phyloP scores from a whole-genome alignment of 2,888 invertebrate genomes.

The Megamerina dolium region DNA sequence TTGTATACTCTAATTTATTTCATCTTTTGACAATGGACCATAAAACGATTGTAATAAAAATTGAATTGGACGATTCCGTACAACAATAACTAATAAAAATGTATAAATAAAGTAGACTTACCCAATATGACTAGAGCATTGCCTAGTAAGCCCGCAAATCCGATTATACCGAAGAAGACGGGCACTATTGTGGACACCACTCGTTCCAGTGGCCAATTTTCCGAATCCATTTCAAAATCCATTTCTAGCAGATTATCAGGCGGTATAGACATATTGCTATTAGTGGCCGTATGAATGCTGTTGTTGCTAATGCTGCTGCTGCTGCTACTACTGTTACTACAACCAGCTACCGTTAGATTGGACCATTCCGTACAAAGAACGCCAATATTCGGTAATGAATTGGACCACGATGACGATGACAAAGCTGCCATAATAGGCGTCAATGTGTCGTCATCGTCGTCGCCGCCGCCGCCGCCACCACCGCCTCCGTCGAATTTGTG shows the following conservation, averaged over 20 bases:
- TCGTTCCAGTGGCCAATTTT: conserved; percentile 55
- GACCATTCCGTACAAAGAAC: conserved; percentile 28
- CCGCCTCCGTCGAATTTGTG: too few relatives aligned
- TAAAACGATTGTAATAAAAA: too few relatives aligned
- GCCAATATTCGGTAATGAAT: too few relatives aligned
- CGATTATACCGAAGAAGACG: conserved; percentile 78
- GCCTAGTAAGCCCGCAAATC: conserved; percentile 81
- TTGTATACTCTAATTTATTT: too few relatives aligned
- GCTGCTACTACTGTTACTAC: conserved; percentile 13
- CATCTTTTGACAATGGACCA: too few relatives aligned
- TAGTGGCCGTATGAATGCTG: conserved; percentile 6
- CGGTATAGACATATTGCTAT: conserved; percentile 20
- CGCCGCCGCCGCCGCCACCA: conserved; percentile 20
- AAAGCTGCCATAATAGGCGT: conserved; percentile 16
- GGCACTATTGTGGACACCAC: conserved; percentile 70
- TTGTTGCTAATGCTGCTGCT: conserved; percentile 13
- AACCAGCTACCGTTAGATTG: conserved; percentile 19
- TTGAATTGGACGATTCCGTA: too few relatives aligned
- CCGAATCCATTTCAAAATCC: conserved; percentile 45
- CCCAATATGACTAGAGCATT: conserved; percentile 78
- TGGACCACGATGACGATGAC: conserved; percentile 21
- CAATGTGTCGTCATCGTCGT: conserved; percentile 11
- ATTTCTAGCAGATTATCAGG: conserved; percentile 39
- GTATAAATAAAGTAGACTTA: too few relatives aligned
- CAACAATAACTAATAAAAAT: too few relatives aligned